These are phyloP conservation scores for Saguinus imperator DNA, from an alignment of 2,113 vertebrate genomes.

Conservation along the genomic window DNA sequence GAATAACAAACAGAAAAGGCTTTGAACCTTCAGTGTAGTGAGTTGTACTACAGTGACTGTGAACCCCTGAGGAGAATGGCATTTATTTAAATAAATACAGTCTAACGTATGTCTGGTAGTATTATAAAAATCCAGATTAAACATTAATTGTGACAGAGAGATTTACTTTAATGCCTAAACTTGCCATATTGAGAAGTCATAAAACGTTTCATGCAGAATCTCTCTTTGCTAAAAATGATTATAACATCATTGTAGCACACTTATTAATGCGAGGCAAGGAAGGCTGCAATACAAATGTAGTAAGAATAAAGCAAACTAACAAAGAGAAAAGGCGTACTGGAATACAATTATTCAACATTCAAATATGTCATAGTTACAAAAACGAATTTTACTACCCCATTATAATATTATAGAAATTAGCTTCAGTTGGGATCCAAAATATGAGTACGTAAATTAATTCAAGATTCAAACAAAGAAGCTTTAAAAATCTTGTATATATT, in stretches of 20 bases:
- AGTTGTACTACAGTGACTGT: constrained; percentile 16
- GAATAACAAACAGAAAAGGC: constrained; percentile 7
- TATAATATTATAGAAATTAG: constrained; percentile 35
- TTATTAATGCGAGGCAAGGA: constrained; percentile 55
- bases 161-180: constrained; percentile 67
- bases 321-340: background rate
- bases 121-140: constrained; percentile 64
- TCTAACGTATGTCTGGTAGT: constrained; percentile 48
- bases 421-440: constrained; percentile 36
- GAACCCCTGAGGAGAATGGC: constrained; percentile 8
- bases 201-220: constrained; percentile 68
- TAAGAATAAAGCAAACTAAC: constrained; percentile 39
- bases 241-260: constrained; percentile 35
- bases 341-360: constrained; percentile 35
- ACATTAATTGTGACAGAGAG: constrained; percentile 63
- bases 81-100: constrained; percentile 70
- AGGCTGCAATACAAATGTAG: constrained; percentile 31
- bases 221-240: constrained; percentile 62
- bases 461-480: constrained; percentile 55
- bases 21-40: background rate
- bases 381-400: constrained; percentile 46
- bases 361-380: constrained; percentile 29
- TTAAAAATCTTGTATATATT: constrained; percentile 8
- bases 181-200: constrained; percentile 67
- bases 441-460: constrained; percentile 43